phyloP scores from a whole-genome alignment of 2,797 vertebrate genomes.

The Numenius phaeopus region DNA sequence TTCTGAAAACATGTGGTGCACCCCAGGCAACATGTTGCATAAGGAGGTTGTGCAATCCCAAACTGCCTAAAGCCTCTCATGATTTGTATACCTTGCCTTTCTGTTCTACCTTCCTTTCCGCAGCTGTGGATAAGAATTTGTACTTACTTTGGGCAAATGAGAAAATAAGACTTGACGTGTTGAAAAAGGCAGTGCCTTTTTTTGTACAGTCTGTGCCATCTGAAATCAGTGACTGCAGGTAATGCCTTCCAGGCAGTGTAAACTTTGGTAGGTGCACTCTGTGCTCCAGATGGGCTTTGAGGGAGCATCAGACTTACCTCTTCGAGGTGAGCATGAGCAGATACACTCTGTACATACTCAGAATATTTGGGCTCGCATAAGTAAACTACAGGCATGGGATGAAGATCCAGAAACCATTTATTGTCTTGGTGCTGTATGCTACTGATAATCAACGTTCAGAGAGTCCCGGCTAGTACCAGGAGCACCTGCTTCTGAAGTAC shows the following conservation, averaged over 20 bases:
- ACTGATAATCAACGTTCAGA: neutral
- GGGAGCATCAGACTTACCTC: neutral
- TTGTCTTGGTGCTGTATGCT: neutral
- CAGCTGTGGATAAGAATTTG: neutral
- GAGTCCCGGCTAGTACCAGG: neutral
- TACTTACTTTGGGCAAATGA: neutral
- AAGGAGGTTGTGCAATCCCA: slow-evolving; percentile 25
- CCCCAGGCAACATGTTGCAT: slow-evolving; percentile 6
- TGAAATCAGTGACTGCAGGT: neutral
- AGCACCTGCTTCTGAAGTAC: neutral
- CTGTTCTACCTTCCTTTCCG: slow-evolving; percentile 3
- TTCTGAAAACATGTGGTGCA: neutral
- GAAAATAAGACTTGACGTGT: neutral
- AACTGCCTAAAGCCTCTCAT: neutral
- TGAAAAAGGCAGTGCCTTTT: neutral
- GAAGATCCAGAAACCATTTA: neutral
- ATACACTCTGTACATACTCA: neutral
- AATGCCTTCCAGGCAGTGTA: neutral
- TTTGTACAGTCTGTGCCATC: neutral
- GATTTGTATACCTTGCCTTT: neutral
- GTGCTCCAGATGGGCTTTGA: neutral
- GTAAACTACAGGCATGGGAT: neutral
- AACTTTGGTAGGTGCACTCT: neutral
- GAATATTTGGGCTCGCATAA: neutral
- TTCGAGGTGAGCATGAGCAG: neutral